These are phyloP conservation scores for Heteromyza rotundicornis DNA, from an alignment of 2,888 invertebrate species.

Conservation along the genomic window DNA sequence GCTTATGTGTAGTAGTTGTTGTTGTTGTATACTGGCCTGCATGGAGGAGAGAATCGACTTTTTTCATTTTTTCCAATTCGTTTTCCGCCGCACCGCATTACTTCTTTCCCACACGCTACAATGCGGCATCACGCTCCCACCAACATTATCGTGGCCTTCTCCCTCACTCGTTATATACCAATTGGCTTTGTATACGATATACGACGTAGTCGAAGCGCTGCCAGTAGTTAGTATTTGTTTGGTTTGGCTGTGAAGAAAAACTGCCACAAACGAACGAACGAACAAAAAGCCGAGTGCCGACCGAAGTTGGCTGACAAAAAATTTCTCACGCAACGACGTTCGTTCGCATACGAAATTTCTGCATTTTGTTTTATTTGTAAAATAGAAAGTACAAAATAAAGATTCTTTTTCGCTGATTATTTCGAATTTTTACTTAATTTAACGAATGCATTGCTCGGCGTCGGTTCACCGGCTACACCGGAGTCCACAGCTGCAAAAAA, in stretches of 20 bases:
- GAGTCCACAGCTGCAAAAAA: slow-evolving; percentile 17
- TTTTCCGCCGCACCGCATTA: background rate
- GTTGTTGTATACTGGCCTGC: slow-evolving; percentile 14
- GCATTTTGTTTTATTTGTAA: slow-evolving; percentile 21
- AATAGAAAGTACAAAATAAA: slow-evolving; percentile 22
- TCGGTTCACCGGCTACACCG: too few relatives aligned
- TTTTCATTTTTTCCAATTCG: slow-evolving; percentile 2
- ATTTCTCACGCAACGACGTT: slow-evolving; percentile 7
- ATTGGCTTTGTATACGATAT: background rate
- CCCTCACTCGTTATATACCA: slow-evolving; percentile 11
- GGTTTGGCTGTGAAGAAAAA: slow-evolving; percentile 2
- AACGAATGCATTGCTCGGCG: slow-evolving; percentile 30
- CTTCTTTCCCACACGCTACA: background rate
- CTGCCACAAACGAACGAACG: slow-evolving; percentile 4
- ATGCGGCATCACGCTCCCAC: slow-evolving; percentile 12
- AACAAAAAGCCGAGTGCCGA: background rate
- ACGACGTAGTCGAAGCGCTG: background rate
- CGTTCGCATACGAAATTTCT: slow-evolving; percentile 11
- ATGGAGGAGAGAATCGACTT: slow-evolving; percentile 15
- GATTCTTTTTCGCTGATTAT: slow-evolving; percentile 31
- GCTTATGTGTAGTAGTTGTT: slow-evolving; percentile 22
- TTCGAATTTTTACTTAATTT: slow-evolving; percentile 39
- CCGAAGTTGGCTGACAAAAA: background rate
- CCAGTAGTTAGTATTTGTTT: background rate
- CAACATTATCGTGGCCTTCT: slow-evolving; percentile 4